Conservation (phyloP, 2,797 vertebrate genomes). For the Taeniopygia guttata region DNA sequence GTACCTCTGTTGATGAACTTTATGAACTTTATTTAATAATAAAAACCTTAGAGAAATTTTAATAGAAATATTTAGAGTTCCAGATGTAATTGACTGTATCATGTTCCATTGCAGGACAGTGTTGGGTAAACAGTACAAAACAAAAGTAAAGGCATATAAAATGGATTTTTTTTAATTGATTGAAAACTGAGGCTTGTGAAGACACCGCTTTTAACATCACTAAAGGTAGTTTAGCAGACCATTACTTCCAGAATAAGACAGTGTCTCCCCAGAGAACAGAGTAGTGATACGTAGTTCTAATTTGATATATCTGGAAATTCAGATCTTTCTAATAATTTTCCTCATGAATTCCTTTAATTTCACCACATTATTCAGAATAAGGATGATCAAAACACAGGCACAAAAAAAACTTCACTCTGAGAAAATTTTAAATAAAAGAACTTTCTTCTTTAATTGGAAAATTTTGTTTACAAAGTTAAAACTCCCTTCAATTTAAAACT, state of each 20-base stretch:
- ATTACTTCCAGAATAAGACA: neutral
- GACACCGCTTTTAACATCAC: neutral
- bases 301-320: neutral
- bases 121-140: neutral
- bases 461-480: neutral
- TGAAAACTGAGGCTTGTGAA: neutral
- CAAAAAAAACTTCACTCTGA: rapidly evolving
- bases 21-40: neutral
- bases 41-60: neutral
- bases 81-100: neutral
- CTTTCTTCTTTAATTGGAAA: neutral
- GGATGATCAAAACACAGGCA: neutral
- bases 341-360: neutral
- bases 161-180: neutral
- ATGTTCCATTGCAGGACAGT: neutral
- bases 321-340: neutral
- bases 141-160: neutral
- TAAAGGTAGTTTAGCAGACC: neutral
- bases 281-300: neutral
- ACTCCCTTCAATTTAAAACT: neutral
- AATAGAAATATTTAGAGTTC: neutral
- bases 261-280: neutral
- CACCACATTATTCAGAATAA: neutral
- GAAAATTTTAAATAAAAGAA: neutral
- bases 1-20: neutral